Evolutionary conservation across 2,113 vertebrate species (phyloP), one percentile per base, ranked within the genome.

Genomic region (Hemiprocne comata): DNA sequence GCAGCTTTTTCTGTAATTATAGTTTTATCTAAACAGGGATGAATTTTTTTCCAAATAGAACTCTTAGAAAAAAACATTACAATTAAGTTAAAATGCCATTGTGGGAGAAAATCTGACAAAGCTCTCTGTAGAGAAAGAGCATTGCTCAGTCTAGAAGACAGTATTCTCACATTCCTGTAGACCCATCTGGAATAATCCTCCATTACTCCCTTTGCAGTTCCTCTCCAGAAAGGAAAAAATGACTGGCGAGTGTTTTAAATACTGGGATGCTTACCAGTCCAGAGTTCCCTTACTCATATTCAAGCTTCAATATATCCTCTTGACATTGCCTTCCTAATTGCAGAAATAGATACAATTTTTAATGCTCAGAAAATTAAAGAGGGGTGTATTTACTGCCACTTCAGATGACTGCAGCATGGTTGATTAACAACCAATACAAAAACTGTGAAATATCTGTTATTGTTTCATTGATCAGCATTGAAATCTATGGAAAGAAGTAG

Each of bases 401-500:
- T 74, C 54, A 72, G 38, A 65, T 58, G 53, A 77, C 71, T 81
- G 69, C 62, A 91, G 54, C 53, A 26, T 33, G 34, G 53, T 69
- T 97, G 87, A 96, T 92, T 94, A 92, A 96, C 58, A 95, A 55
- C 36, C 38, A 46, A 34, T 55, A 61, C 38, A 89, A 93, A 50
- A 50, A 53, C 16, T 75, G 29, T 83, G 77, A 96, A 94, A 57
- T 38, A 90, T 67, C 23, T 85, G 26, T 95, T 85, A 87, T 50
- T 34, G 34, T 60, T 50, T 67, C 66, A 91, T 91, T 77, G 75
- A 96, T 94, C 50, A 25, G 57, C 71, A 62, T 72, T 91, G 70
- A 91, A 95, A 74, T 50, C 46, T 66, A 73, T 34, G 40, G 55
- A 38, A 40, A 79, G 13, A 61, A 90, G 82, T 44, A 80, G 25